Conservation (phyloP, 2,888 invertebrate genomes). For the Nyleta sp. region DNA sequence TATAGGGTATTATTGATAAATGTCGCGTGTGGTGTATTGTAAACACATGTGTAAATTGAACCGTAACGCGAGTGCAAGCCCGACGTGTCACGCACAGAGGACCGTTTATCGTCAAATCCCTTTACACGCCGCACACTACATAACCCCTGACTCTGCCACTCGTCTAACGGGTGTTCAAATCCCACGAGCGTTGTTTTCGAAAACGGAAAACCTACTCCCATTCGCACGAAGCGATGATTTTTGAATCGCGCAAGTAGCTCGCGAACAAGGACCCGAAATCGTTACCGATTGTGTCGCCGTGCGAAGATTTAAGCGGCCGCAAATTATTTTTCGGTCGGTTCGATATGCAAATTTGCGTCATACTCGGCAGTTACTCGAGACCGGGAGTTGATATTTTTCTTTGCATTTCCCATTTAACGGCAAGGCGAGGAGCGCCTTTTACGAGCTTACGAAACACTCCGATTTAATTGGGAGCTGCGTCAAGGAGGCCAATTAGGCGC, state of each 20-base stretch:
- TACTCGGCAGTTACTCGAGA: no score
- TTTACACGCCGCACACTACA: slow-evolving; percentile 71
- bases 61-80: slow-evolving; percentile 48
- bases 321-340: no score
- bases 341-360: no score
- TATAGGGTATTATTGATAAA: slow-evolving; percentile 54
- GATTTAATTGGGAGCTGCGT: slow-evolving; percentile 54
- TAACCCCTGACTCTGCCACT: slow-evolving; percentile 68
- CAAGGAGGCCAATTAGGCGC: slow-evolving; percentile 64
- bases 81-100: slow-evolving; percentile 72
- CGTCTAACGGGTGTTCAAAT: slow-evolving; percentile 63
- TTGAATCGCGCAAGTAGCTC: not conserved
- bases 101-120: slow-evolving; percentile 74
- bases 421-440: no score
- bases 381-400: no score
- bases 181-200: slow-evolving; percentile 47
- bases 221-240: slow-evolving; percentile 14
- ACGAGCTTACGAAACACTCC: slow-evolving; percentile 45
- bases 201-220: slow-evolving; percentile 38
- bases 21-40: slow-evolving; percentile 50
- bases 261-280: not conserved
- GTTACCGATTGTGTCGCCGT: not conserved
- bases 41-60: slow-evolving; percentile 59
- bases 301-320: no score
- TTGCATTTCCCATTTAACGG: no score